A percentile compares a stretch with the other conserved stretches of the same genome.
phyloP scores from a whole-genome alignment of 1,140 invertebrate species.

The Caenorhabditis briggsae region DNA sequence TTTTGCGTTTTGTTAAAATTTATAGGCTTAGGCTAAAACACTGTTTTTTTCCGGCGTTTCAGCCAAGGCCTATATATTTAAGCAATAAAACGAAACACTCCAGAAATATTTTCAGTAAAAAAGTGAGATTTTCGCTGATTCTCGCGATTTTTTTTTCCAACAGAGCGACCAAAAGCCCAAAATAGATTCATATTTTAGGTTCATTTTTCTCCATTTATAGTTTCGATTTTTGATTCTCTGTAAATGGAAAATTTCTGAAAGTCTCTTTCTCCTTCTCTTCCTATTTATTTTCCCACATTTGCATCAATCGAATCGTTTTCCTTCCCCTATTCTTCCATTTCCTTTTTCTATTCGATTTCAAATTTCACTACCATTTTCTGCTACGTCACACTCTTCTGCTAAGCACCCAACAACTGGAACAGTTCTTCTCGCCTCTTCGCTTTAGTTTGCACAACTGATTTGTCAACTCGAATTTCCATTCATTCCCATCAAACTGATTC shows the following conservation, averaged over 20 bases:
- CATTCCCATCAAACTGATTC: not conserved
- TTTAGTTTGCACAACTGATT: constrained; percentile 50
- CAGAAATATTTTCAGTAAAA: no score
- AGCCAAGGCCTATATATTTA: no score
- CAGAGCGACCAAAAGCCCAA: no score
- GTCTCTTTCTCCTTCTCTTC: not conserved
- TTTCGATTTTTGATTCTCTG: no score
- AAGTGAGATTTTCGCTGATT: not conserved
- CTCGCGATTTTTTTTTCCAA: no score
- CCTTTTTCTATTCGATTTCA: not conserved
- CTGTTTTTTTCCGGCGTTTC: no score
- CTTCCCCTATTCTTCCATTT: not conserved
- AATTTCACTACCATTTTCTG: constrained; percentile 2
- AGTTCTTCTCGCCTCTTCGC: not conserved
- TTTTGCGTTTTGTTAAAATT: no score
- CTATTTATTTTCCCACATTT: not conserved
- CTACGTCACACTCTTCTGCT: constrained; percentile 19
- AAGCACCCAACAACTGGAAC: constrained; percentile 20
- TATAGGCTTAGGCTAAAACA: no score
- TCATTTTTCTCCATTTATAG: no score
- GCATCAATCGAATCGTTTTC: not conserved
- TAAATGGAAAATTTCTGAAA: not conserved
- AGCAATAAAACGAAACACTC: no score
- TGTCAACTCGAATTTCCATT: not conserved
- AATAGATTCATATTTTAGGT: no score